Percentiles rank a stretch among this genome's conserved stretches.
Conservation (phyloP, 2,888 invertebrate species). For the Nomada hirtipes region DNA sequence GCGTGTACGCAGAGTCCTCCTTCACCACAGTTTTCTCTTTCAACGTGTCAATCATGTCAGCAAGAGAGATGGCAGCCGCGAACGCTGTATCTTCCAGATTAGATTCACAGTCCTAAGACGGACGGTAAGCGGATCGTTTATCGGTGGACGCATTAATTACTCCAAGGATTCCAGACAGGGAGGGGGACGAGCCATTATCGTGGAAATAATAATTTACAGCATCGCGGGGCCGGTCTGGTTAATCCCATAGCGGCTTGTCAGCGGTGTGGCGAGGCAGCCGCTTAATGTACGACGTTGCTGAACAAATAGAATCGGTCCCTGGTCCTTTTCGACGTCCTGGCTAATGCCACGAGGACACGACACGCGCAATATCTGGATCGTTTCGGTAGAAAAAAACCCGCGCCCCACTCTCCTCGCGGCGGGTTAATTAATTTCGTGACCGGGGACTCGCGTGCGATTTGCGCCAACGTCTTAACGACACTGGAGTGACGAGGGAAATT, state of each 20-base stretch:
- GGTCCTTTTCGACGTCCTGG: slow-evolving; percentile 57
- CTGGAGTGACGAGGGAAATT: slow-evolving; percentile 14
- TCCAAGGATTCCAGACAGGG: slow-evolving; percentile 28
- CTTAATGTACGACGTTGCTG: slow-evolving; percentile 27
- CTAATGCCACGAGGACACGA: slow-evolving; percentile 75
- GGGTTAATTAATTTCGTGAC: slow-evolving; percentile 24
- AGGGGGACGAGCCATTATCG: slow-evolving; percentile 67
- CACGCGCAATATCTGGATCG: slow-evolving; percentile 40
- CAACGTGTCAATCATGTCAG: slow-evolving; percentile 44
- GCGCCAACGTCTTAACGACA: not conserved
- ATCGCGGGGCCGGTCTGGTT: slow-evolving; percentile 55
- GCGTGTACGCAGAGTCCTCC: not conserved
- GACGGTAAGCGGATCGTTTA: slow-evolving; percentile 44
- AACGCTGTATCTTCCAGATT: slow-evolving; percentile 58
- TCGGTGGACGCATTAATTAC: slow-evolving; percentile 66
- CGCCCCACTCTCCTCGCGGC: not conserved
- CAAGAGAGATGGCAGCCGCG: slow-evolving; percentile 13
- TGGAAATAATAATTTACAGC: slow-evolving; percentile 77
- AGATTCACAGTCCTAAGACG: slow-evolving; percentile 31
- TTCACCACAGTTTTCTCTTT: slow-evolving; percentile 1
- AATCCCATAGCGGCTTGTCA: slow-evolving; percentile 64
- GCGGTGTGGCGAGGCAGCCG: slow-evolving; percentile 39
- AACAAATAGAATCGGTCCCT: slow-evolving; percentile 23
- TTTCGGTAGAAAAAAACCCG: not conserved
- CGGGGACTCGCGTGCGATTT: not conserved